A percentile compares a stretch with the other conserved stretches of the same genome.
phyloP scores from a whole-genome alignment of 2,113 vertebrate genomes.

The Casuarius casuarius region DNA sequence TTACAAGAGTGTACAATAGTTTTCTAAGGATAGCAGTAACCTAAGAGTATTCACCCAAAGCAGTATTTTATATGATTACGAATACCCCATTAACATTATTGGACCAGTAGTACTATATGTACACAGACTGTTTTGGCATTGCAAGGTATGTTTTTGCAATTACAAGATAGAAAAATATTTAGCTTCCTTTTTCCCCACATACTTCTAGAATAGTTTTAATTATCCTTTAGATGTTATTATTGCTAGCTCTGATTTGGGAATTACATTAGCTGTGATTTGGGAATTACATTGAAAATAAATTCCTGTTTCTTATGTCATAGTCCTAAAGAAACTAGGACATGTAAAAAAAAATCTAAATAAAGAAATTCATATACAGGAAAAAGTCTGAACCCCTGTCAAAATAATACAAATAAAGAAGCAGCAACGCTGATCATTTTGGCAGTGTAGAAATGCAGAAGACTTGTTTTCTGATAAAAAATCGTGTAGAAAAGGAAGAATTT shows the following conservation, averaged over 20 bases:
- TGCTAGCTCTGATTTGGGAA: background rate
- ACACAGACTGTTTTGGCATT: background rate
- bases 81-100: background rate
- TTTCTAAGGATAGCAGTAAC: background rate
- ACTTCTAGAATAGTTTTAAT: background rate
- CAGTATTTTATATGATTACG: background rate
- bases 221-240: background rate
- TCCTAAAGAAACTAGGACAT: conserved; percentile 9
- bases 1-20: background rate
- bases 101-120: background rate
- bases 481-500: background rate
- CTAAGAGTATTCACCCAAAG: background rate
- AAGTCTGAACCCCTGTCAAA: conserved; percentile 35
- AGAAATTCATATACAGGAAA: background rate
- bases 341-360: background rate
- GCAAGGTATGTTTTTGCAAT: background rate
- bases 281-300: background rate
- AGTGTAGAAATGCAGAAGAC: conserved; percentile 2
- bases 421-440: conserved; percentile 10
- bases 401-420: background rate
- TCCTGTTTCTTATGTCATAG: background rate
- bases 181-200: background rate
- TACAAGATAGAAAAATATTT: background rate
- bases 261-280: background rate
- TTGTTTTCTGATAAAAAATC: background rate